Evolutionary conservation across 2,113 vertebrate species (phyloP).

Genomic region (Psittacula cyanocephala): DNA sequence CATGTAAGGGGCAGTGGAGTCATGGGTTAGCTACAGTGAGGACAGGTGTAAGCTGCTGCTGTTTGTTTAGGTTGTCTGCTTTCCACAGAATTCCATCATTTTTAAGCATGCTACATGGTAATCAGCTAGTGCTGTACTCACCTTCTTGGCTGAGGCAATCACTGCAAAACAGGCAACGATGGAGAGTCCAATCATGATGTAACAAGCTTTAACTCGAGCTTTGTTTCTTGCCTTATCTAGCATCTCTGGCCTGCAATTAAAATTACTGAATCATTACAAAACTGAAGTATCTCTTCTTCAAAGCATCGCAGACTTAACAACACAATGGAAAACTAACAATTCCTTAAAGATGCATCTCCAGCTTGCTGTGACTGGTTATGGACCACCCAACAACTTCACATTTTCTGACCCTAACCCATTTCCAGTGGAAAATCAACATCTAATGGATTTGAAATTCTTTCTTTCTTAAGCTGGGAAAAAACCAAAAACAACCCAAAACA

Average conservation of each 20-base stretch:
- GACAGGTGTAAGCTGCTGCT: not conserved
- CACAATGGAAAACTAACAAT: not conserved
- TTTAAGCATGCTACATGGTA: fast-evolving
- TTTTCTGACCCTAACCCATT: not conserved
- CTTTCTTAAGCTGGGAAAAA: not conserved
- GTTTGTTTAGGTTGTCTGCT: not conserved
- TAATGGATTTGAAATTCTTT: not conserved
- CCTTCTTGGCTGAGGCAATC: conserved; percentile 77
- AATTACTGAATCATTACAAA: not conserved
- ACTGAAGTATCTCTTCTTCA: not conserved
- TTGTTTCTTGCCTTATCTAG: conserved; percentile 77
- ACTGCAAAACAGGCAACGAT: conserved; percentile 76
- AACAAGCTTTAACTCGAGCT: conserved; percentile 79
- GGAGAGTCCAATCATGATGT: conserved; percentile 81
- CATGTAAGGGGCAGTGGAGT: fast-evolving
- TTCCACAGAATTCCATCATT: not conserved
- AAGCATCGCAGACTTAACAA: not conserved
- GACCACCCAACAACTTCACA: not conserved
- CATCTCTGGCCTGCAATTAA: conserved; percentile 74
- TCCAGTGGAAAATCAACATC: not conserved
- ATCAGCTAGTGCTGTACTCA: not conserved
- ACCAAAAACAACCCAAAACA: not conserved
- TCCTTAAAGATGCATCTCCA: not conserved
- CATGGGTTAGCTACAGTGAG: not conserved
- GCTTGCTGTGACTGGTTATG: not conserved